Evolutionary conservation across 1,140 invertebrate genomes (phyloP), one percentile per base, ranked within the genome.

Genomic region (Teleogryllus occipitalis): DNA sequence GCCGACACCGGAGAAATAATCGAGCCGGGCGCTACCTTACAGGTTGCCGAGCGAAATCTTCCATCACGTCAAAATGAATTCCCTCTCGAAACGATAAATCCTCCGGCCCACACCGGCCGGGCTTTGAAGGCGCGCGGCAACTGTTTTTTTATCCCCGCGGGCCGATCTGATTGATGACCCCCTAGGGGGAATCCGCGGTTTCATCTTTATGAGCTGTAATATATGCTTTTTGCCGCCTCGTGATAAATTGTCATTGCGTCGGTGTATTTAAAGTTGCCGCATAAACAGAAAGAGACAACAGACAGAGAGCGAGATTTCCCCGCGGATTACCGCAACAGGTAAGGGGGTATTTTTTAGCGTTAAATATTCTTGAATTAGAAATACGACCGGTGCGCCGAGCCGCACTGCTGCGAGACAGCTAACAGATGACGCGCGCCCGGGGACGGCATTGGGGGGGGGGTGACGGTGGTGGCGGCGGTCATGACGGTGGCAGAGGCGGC

Each of bases 321-420:
- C 54, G 54, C 54, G 54, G 54, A 65, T 65, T 65, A 65, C 54
- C 18, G 54, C 54, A 65, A 65, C 54, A 65, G 54, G 54, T 65
- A 65, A 65, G 54, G 18, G 10, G 27, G 27, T 39, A 39, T 14
- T 65, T 65, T 65, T 65, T 65, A 10, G 54, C 18, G 54, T 18
- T 65, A 65, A 65, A 65, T 65, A 65, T 65, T 65, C 54, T 18
- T 65, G 54, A 65, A 65, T 65, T 65, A 65, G 54, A 65, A 65
- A 65, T 65, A 65, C 54, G 54, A 18, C 18, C 54, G 54, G 7
- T 7, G 10, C 18, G 10, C 54, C 54, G 0, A 65, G 54, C 18
- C 10, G 10, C 10, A 7, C 54, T 65, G 54, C 18, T 1, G 18
- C 54, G 54, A 65, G 54, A 65, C 54, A 65, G 54, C 54, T 65